phyloP scores from a whole-genome alignment of 2,888 invertebrate species.

The Drosophila setosimentum region DNA sequence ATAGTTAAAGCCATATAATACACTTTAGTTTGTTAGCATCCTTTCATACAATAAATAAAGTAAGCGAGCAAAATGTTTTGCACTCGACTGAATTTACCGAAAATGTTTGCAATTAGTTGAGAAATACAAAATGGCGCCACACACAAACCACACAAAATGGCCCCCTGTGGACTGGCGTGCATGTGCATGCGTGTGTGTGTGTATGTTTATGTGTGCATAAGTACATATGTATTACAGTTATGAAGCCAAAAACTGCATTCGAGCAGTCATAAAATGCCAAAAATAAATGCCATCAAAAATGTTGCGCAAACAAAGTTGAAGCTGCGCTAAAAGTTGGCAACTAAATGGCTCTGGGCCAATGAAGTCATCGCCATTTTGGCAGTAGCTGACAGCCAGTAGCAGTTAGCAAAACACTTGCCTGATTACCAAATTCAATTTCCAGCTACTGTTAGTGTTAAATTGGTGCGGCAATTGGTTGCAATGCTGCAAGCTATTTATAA shows the following conservation, averaged over 20 bases:
- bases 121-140: constrained; percentile 36
- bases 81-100: constrained; percentile 21
- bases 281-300: constrained; percentile 73
- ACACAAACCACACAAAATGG: constrained; percentile 23
- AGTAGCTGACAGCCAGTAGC: constrained; percentile 10
- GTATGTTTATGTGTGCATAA: not conserved
- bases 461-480: constrained; percentile 20
- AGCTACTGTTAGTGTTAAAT: constrained; percentile 48
- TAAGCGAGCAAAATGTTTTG: not conserved
- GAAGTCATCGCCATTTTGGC: constrained; percentile 70
- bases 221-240: constrained; percentile 39
- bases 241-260: constrained; percentile 51
- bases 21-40: constrained; percentile 16
- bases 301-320: constrained; percentile 70
- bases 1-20: constrained; percentile 15
- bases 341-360: constrained; percentile 62
- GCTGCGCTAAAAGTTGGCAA: constrained; percentile 53
- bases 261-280: constrained; percentile 74
- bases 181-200: constrained; percentile 1
- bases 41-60: constrained; percentile 10
- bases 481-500: constrained; percentile 7
- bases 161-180: not conserved
- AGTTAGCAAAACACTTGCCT: constrained; percentile 48
- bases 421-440: constrained; percentile 65
- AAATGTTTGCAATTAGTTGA: constrained; percentile 45